Conservation (phyloP, 2,888 invertebrate species). For the Acanthosoma haemorrhoidale region DNA sequence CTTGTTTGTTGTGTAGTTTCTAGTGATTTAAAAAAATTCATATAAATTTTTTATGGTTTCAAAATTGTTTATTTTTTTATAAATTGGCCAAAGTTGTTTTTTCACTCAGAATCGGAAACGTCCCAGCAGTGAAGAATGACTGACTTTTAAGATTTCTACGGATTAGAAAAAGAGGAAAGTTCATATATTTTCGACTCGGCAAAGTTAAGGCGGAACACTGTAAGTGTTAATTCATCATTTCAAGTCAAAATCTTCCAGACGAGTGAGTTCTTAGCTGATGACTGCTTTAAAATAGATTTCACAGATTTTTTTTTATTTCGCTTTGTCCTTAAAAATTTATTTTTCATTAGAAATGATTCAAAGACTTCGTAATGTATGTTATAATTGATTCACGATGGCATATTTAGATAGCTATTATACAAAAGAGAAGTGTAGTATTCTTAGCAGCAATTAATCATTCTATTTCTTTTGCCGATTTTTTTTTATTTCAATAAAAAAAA, state of each 20-base stretch:
- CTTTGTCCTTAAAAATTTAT: conserved; percentile 1
- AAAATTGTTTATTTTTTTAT: background rate
- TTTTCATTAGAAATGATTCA: background rate
- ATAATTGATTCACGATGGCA: background rate
- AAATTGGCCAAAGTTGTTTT: background rate
- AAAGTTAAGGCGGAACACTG: conserved; percentile 8
- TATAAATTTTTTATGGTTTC: background rate
- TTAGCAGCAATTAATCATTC: no score
- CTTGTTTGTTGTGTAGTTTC: conserved; percentile 1
- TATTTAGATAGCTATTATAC: conserved; percentile 1
- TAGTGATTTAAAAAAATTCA: background rate
- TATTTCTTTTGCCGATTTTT: no score
- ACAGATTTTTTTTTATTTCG: conserved; percentile 4
- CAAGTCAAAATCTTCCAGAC: background rate
- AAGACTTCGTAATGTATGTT: background rate
- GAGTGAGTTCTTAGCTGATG: conserved; percentile 2
- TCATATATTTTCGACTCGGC: background rate
- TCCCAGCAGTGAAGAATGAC: conserved; percentile 6
- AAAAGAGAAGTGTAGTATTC: background rate
- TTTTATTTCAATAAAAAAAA: no score
- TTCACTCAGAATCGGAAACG: background rate
- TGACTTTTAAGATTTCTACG: background rate
- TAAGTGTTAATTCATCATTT: conserved; percentile 7
- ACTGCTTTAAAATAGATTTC: conserved; percentile 1
- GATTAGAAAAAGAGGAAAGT: conserved; percentile 7